A percentile compares a stretch with the other conserved stretches of the same genome.
Evolutionary conservation across 2,113 vertebrate species (phyloP).

Genomic region (Myiozetetes cayanensis): DNA sequence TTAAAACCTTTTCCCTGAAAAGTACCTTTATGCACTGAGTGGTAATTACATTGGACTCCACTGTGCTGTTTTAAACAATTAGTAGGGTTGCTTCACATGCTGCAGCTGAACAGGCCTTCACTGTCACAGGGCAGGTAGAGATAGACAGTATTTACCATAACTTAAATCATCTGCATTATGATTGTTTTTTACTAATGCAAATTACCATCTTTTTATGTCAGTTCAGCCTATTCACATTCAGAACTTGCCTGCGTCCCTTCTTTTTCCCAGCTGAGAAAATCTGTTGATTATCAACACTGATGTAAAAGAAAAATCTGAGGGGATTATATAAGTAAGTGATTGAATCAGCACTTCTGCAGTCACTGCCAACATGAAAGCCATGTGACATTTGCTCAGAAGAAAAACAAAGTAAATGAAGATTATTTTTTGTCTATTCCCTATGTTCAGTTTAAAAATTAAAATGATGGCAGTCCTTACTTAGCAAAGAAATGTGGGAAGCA

Average conservation of each 20-base stretch:
- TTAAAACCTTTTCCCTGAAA: not conserved
- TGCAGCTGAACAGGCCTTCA: not conserved
- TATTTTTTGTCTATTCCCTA: not conserved
- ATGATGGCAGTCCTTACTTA: not conserved
- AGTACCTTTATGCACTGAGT: not conserved
- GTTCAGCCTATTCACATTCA: not conserved
- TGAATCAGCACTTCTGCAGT: conserved; percentile 22
- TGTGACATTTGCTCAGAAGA: conserved; percentile 15
- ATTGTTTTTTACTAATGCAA: conserved; percentile 17
- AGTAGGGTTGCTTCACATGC: not conserved
- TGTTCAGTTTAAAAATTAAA: not conserved
- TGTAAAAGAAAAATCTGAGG: conserved; percentile 10
- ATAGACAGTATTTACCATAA: not conserved
- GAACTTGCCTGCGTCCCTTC: not conserved
- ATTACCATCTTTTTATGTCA: not conserved
- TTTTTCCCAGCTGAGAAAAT: conserved; percentile 10
- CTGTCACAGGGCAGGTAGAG: not conserved
- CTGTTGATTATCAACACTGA: not conserved
- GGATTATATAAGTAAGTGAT: conserved; percentile 41
- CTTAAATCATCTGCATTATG: not conserved
- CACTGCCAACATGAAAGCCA: not conserved
- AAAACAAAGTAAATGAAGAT: conserved; percentile 6
- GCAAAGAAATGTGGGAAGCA: not conserved
- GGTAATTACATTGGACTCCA: not conserved
- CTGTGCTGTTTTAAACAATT: not conserved